phyloP scores from a whole-genome alignment of 2,113 vertebrate species.

The Gnathonemus echidnorhynchus region DNA sequence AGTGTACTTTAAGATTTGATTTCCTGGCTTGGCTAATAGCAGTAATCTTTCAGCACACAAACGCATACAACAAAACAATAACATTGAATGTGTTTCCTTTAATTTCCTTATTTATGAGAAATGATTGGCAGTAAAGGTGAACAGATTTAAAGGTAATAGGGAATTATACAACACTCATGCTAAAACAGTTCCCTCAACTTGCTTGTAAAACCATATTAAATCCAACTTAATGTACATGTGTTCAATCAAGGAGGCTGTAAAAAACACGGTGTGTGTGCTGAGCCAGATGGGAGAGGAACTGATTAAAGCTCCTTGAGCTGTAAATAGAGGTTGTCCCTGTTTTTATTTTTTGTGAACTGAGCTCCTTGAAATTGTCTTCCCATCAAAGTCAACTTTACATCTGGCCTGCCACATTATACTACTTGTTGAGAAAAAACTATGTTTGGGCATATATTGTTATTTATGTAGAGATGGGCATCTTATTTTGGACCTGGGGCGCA shows the following conservation, averaged over 20 bases:
- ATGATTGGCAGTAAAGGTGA: not conserved
- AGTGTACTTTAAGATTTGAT: not conserved
- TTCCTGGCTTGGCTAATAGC: not conserved
- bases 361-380: not conserved
- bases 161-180: not conserved
- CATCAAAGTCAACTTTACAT: not conserved
- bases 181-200: not conserved
- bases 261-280: not conserved
- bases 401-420: not conserved
- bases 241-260: not conserved
- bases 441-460: not conserved
- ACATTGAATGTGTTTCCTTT: not conserved
- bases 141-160: not conserved
- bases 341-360: conserved; percentile 45
- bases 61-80: not conserved
- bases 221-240: conserved; percentile 3
- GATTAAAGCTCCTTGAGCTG: not conserved
- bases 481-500: not conserved
- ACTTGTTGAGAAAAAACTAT: not conserved
- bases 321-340: conserved; percentile 16
- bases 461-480: not conserved
- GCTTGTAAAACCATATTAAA: not conserved
- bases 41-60: not conserved
- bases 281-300: not conserved
- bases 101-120: not conserved